These are phyloP conservation scores for Phalloptychus januarius DNA, from an alignment of 2,797 vertebrate species.

Conservation along the genomic window DNA sequence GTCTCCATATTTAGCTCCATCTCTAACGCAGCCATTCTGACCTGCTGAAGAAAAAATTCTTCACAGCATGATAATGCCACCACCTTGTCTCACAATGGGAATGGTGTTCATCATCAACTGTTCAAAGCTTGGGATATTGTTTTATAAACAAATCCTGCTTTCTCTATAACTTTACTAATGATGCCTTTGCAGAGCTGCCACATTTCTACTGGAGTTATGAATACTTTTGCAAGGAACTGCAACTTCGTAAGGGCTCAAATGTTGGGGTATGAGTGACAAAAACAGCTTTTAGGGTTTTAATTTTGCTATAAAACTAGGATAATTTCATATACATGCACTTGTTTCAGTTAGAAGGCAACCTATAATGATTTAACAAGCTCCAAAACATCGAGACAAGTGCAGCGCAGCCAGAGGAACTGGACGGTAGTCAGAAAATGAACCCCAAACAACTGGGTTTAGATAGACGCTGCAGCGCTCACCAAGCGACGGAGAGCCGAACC, in stretches of 20 bases:
- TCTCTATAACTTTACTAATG: background rate
- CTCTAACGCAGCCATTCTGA: background rate
- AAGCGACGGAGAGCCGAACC: slow-evolving; percentile 53
- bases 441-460: slow-evolving; percentile 40
- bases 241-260: background rate
- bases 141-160: background rate
- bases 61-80: background rate
- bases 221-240: background rate
- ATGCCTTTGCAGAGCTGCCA: background rate
- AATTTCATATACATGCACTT: slow-evolving; percentile 6
- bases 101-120: background rate
- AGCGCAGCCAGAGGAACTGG: slow-evolving; percentile 52
- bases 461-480: slow-evolving; percentile 50
- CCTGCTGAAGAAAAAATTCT: background rate
- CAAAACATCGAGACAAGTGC: slow-evolving; percentile 54
- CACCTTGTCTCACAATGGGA: background rate
- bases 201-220: background rate
- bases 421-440: slow-evolving; percentile 44
- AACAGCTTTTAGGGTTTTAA: background rate
- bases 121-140: background rate
- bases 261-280: background rate
- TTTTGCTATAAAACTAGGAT: background rate
- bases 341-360: background rate
- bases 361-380: background rate
- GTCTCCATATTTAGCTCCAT: background rate